These are phyloP conservation scores for Alca torda DNA, from an alignment of 2,797 vertebrate species.

Conservation along the genomic window DNA sequence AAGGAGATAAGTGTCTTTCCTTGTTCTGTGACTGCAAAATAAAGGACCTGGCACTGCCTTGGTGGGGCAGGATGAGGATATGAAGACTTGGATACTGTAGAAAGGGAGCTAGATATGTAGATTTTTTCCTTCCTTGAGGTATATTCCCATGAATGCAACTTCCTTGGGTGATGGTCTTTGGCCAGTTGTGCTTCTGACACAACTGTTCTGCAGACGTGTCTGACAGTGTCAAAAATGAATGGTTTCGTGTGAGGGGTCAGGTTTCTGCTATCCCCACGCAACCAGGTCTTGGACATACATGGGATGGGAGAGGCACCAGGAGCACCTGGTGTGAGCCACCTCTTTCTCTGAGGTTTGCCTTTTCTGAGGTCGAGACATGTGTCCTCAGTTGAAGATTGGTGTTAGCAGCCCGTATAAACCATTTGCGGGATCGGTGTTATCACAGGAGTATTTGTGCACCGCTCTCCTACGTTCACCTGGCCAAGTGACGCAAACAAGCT, in stretches of 20 bases:
- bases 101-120: background rate
- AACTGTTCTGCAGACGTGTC: background rate
- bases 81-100: background rate
- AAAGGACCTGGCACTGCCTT: background rate
- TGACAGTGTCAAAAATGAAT: background rate
- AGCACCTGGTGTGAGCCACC: background rate
- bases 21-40: background rate
- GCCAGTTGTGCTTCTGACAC: background rate
- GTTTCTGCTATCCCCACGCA: background rate
- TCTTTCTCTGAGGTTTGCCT: background rate
- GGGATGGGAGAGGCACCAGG: background rate
- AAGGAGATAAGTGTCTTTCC: background rate
- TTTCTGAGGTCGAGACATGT: too few species aligned
- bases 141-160: background rate
- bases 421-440: background rate
- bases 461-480: fast-evolving
- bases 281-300: background rate
- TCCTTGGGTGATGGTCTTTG: background rate
- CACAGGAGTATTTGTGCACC: background rate
- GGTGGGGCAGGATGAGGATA: background rate
- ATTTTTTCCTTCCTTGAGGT: background rate
- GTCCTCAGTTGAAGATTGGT: background rate
- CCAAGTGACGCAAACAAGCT: background rate
- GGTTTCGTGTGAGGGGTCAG: background rate
- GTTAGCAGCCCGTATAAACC: background rate